Evolutionary conservation across 2,888 invertebrate genomes (phyloP), one percentile per base, ranked within the genome.

Genomic region (Leptinotarsa haldemani): DNA sequence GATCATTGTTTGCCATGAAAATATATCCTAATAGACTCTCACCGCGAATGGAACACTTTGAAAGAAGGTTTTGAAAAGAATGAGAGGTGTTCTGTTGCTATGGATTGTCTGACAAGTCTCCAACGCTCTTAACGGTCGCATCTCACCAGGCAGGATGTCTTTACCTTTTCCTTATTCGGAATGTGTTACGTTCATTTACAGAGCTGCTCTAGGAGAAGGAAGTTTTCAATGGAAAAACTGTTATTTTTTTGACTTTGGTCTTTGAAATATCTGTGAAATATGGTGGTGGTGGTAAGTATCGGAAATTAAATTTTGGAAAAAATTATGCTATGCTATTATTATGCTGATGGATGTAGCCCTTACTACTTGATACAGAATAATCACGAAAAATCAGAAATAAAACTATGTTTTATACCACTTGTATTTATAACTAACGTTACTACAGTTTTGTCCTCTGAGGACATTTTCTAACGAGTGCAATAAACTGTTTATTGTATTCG

Each of bases 21-120:
- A 66, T 20, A 30, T 50, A 22, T 64, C 47, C 65, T 65, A 50
- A 73, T 48, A 69, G 66, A 72, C 40, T 20, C 63, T 50, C 48
- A 47, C 30, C 63, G 71, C 15, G 46, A 30, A 61, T 48, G 52
- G 71, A 67, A 66, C 25, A 46, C 65, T 50, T 25, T 5, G 61
- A 25, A 71, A 56, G 40, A 18, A 46, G 53, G 20, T 53, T 65
- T 53, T 30, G 56, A 71, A 47, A 30, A 22, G 52, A 46, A 64
- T 47, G 46, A 69, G 18, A 50, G 40, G 47, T 22, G 63, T 30
- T 61, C 25, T 70, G 61, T 69, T 48, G 70, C 20, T 50, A 65
- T 70, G 70, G 65, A 71, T 71, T 53, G 71, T 58, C 71, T 46
- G 48, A 71, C 71, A 71, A 71, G 16, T 56, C 47, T 64, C 46